Conservation (phyloP, 2,888 invertebrate genomes). For the Drosophila meridiana region DNA sequence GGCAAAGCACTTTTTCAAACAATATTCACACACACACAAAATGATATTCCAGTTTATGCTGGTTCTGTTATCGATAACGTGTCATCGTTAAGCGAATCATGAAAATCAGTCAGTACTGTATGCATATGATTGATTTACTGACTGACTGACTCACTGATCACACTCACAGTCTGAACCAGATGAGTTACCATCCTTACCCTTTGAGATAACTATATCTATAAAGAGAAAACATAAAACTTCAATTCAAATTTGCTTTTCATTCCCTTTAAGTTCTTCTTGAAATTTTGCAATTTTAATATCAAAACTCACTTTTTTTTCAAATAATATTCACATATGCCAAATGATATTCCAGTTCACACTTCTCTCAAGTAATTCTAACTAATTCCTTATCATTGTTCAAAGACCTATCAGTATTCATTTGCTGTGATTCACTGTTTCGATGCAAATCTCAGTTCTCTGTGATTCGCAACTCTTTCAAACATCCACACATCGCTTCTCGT, state of each 20-base stretch:
- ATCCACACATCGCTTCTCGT: slow-evolving; percentile 30
- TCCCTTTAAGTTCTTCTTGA: background rate
- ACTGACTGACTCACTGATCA: background rate
- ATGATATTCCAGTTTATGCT: background rate
- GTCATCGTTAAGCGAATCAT: background rate
- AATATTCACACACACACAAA: no score
- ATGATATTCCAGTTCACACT: background rate
- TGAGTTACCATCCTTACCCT: background rate
- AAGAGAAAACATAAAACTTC: no score
- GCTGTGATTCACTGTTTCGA: background rate
- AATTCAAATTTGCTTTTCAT: background rate
- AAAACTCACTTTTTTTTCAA: background rate
- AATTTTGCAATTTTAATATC: background rate
- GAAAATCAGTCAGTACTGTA: background rate
- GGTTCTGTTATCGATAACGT: slow-evolving; percentile 7
- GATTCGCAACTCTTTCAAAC: slow-evolving; percentile 1
- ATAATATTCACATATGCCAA: background rate
- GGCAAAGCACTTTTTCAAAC: no score
- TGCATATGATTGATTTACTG: background rate
- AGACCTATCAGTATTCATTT: background rate
- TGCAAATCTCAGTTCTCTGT: background rate
- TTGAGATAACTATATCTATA: background rate
- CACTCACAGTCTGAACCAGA: background rate
- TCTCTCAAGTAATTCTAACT: background rate
- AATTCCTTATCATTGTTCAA: background rate